Base-by-base conservation (phyloP, 2,797 vertebrate species). In the Semotilus atromaculatus region DNA sequence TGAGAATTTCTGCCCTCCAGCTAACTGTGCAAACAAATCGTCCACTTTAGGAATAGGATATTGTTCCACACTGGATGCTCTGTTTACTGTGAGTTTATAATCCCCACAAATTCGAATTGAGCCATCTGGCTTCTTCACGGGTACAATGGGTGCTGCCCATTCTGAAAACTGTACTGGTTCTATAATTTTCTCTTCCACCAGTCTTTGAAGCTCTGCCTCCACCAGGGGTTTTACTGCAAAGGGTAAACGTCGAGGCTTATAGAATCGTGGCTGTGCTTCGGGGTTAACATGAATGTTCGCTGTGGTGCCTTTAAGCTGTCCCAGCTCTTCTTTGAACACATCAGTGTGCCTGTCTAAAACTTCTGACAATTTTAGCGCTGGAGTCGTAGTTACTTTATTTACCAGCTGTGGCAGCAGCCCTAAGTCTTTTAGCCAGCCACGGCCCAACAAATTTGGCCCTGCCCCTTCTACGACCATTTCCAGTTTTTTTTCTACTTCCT, bases 121-220 rank as follows among this genome's bases (percentile, higher is more conserved):
- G 8, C 16, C 26, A 53, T 72, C 40, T 26, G n/a, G 40, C 16
- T 73, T 51, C 18, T 1, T 84, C 11, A 86, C 70, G 9, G 77
- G 36, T 9, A 75, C 48, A 23, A 84, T 72, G 7, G 72, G 88
- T 2, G 71, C 80, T 53, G 64, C 79, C 80, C 82, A 88, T 29
- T 87, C 67, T 64, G 85, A 13, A 64, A 81, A 81, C 4, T 72
- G 16, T 9, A 72, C 51, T 43, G 81, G 80, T 8, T 84, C 71
- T 19, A 81, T 82, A 3, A 76, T 86, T 21, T 60, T 71, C 3
- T 62, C 13, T 13, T 80, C 26, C 1, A 80, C 31, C 23, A 86
- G 80, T 10, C 77, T 70, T 26, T 85, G 75, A 21, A 83, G 43
- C n/a, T 83, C 82, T 3, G 11, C 18, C 45, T 87, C 82, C 4